Evolutionary conservation across 1,140 invertebrate genomes (phyloP).

Genomic region (Pogonus chalceus): DNA sequence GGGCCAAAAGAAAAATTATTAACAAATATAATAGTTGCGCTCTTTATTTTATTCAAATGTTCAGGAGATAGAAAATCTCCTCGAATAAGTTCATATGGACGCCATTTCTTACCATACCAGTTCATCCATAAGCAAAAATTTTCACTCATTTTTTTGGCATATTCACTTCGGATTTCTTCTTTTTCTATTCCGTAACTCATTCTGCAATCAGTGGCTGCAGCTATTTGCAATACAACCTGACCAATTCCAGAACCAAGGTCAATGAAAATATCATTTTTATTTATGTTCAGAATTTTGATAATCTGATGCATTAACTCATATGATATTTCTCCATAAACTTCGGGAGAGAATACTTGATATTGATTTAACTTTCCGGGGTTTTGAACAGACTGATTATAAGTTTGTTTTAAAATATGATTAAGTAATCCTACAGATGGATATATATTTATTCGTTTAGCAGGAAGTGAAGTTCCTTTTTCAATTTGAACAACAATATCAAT

Average conservation of each 20-base stretch:
- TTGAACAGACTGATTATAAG: conserved; percentile 91
- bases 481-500: conserved; percentile 80
- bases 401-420: conserved; percentile 91
- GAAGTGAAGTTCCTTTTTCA: conserved; percentile 88
- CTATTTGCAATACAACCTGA: conserved; percentile 96
- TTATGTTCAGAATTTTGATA: conserved; percentile 90
- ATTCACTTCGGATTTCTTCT: conserved; percentile 88
- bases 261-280: conserved; percentile 89
- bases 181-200: conserved; percentile 92
- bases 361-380: conserved; percentile 96
- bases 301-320: conserved; percentile 95
- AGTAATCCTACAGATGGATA: conserved; percentile 78
- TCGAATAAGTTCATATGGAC: conserved; percentile 83
- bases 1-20: conserved; percentile 99
- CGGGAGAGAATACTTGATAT: conserved; percentile 96
- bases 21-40: conserved; percentile 90
- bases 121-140: conserved; percentile 90
- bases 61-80: conserved; percentile 89
- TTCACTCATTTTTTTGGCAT: conserved; percentile 83
- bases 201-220: conserved; percentile 83
- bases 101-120: conserved; percentile 92
- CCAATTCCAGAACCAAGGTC: conserved; percentile 96
- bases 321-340: conserved; percentile 97
- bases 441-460: conserved; percentile 70
- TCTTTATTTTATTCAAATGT: conserved; percentile 84